Conservation (phyloP, 1,140 invertebrate species). For the Ips nitidus region DNA sequence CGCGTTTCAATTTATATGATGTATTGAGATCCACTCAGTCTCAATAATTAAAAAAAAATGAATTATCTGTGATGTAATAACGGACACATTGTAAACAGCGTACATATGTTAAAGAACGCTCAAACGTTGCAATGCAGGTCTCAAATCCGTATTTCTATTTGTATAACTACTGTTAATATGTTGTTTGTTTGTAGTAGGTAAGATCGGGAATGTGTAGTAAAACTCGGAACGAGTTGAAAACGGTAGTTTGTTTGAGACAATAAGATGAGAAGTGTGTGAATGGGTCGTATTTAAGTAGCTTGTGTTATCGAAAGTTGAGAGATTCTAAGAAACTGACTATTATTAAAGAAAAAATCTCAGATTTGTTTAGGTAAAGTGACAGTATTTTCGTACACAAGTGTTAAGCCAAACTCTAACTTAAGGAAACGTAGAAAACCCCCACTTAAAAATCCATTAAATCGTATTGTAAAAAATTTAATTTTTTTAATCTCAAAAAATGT, state of each 20-base stretch:
- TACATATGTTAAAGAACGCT: constrained; percentile 51
- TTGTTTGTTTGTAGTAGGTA: constrained; percentile 8
- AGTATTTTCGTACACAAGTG: too few relatives aligned
- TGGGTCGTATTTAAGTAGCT: constrained; percentile 8
- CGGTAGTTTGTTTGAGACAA: constrained; percentile 15
- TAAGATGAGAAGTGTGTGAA: constrained; percentile 10
- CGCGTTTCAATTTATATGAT: constrained; percentile 13
- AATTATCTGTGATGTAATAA: constrained; percentile 47
- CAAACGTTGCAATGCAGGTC: constrained; percentile 48
- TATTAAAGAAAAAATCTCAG: too few relatives aligned
- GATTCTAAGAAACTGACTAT: too few relatives aligned
- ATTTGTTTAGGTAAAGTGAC: too few relatives aligned
- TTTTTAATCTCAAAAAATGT: too few relatives aligned
- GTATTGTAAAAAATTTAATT: too few relatives aligned
- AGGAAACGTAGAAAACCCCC: too few relatives aligned
- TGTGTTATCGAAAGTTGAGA: constrained; percentile 1
- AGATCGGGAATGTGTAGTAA: constrained; percentile 17
- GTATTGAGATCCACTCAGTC: constrained; percentile 39
- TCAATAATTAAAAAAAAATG: constrained; percentile 29
- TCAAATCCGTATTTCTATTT: constrained; percentile 18
- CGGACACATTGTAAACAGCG: constrained; percentile 48
- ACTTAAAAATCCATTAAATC: too few relatives aligned
- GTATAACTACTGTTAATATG: constrained; percentile 14
- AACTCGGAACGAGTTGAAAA: neutral
- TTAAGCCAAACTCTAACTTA: too few relatives aligned